Evolutionary conservation across 1,140 invertebrate genomes (phyloP), one percentile per base, ranked within the genome.

Genomic region (Geopemphigus sp.): DNA sequence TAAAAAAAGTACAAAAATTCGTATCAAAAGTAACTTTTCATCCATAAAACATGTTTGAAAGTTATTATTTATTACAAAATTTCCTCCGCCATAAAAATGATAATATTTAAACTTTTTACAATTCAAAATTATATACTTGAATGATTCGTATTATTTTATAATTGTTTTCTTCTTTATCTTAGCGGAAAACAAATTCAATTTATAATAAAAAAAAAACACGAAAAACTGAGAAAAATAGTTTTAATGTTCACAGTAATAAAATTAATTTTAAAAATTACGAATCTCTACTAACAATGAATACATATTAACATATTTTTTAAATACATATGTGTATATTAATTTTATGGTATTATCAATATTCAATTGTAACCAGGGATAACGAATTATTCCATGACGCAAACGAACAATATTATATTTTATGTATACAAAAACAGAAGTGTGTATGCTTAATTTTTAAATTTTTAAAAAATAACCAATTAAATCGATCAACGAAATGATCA

Each of bases 1-100:
- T 72, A 72, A 54, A 72, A 53, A 53, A 70, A 70, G 26, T 53
- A 70, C 53, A 19, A 57, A 50, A 76, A 76, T 76, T 76, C 54
- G 1, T 57, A 56, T 76, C 22, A 11, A 50, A 26, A 17, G n/a
- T 76, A 76, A 76, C 54, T 76, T 76, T 76, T 59, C 45, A 76
- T 19, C 53, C 57, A 76, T 76, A 76, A 56, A 76, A 59, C 72
- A 59, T 59, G 72, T 76, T 72, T 72, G 39, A 59, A 59, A 76
- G 54, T 76, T 59, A 57, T 57, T 76, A 59, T 76, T 57, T 76
- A 76, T 59, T 39, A 76, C 54, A 14, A 59, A 59, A 76, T 29
- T n/a, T 39, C 10, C 22, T n/a, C 24, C 26, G 19, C 64, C 50
- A 56, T 29, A 39, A 39, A 76, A 32, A 76, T 76, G 45, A 76